Base-by-base conservation (phyloP, 2,888 invertebrate genomes). In the Eupsilia transversa region DNA sequence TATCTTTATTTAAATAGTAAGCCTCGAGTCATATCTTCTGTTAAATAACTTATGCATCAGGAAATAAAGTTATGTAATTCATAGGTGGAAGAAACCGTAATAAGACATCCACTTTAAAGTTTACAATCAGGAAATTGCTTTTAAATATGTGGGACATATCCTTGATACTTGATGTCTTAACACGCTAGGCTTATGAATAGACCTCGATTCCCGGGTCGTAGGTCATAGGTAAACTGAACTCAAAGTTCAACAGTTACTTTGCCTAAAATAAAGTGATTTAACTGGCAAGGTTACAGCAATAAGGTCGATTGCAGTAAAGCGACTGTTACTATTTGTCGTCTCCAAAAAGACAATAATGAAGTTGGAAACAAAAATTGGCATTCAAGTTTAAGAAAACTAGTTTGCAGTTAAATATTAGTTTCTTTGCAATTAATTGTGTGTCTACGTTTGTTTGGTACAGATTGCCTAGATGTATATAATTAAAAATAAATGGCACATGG, bases 281-380 rank as follows among this genome's bases (percentile, higher is more conserved):
- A 80, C 80, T 66, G 75, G 81, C 89, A 91, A 91, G 92, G 91
- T 90, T 88, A 80, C 72, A 66, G 49, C 68, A 81, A 84, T 87
- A 88, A 91, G 91, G 90, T 86, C 90, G 82, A 84, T 86, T 85
- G 82, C 85, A 87, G 79, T 86, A 80, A 63, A 72, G 70, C 66
- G 77, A 63, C 67, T 72, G 77, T 77, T 75, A 61, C 71, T 67
- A 54, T 70, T 82, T 77, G 30, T 73, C 57, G 70, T 72, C 57
- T 82, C 59, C 57, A 77, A 80, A 59, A 68, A 57, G 61, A 72
- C 54, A 59, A 67, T 60, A 49, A 43, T 54, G 35, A 70, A 60
- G 30, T 57, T 68, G 14, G 46, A 46, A 68, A 57, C 46, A 14
- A 60, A 69, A 43, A 59, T 79, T 79, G 33, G 23, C 52, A 59